These are phyloP conservation scores for Chymomyza fuscimana DNA, from an alignment of 2,888 invertebrate genomes.

Conservation along the genomic window DNA sequence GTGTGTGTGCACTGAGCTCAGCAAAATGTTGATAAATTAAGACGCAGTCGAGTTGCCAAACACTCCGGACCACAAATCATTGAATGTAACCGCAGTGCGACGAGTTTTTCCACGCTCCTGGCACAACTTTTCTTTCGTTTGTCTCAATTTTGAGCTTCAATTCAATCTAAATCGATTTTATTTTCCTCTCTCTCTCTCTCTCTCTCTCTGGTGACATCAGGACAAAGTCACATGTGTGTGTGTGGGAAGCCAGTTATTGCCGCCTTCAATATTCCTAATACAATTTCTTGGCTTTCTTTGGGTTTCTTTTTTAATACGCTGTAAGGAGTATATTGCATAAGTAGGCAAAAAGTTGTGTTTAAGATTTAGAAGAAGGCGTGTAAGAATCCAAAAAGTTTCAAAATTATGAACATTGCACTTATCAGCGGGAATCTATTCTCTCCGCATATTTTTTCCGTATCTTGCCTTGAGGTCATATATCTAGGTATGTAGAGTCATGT, in stretches of 20 bases:
- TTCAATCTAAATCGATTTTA: conserved; percentile 61
- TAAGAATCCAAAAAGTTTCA: too few relatives aligned
- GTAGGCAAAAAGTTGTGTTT: too few relatives aligned
- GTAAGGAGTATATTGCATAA: too few relatives aligned
- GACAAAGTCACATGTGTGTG: conserved; percentile 38
- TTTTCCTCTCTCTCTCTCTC: background rate
- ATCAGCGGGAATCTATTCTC: too few relatives aligned
- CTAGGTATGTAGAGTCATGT: too few relatives aligned
- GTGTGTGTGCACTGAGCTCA: conserved; percentile 37
- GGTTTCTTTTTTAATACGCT: background rate
- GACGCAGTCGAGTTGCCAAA: conserved; percentile 45
- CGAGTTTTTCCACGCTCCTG: background rate
- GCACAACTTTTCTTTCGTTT: background rate
- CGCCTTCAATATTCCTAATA: background rate
- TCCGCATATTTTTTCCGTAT: too few relatives aligned
- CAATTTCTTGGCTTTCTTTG: background rate
- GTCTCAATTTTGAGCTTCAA: conserved; percentile 18
- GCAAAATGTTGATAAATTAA: conserved; percentile 66
- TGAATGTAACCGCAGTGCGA: conserved; percentile 64
- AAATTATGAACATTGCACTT: too few relatives aligned
- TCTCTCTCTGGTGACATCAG: conserved; percentile 30
- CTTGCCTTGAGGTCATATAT: too few relatives aligned
- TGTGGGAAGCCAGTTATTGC: background rate
- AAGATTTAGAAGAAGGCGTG: too few relatives aligned
- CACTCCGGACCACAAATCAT: conserved; percentile 60